Percentiles rank a stretch among this genome's conserved stretches.
These are phyloP conservation scores for Lycophotia porphyrea DNA, from an alignment of 2,888 invertebrate species.

Conservation along the genomic window DNA sequence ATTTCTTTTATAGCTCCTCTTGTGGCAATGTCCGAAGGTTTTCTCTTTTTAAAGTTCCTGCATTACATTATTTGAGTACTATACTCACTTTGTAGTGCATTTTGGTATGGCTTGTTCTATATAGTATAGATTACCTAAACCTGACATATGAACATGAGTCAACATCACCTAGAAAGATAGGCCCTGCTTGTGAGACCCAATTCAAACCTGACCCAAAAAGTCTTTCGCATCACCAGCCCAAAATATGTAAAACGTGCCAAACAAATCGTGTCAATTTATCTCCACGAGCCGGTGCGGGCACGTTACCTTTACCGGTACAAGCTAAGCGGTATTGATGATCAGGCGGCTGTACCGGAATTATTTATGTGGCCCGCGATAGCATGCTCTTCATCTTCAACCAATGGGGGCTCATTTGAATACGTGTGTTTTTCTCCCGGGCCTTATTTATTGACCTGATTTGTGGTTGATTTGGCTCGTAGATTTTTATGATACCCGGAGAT, in stretches of 20 bases:
- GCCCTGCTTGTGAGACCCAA: neutral
- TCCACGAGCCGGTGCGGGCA: neutral
- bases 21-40: neutral
- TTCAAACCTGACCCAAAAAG: neutral
- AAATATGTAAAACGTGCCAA: conserved; percentile 50
- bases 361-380: conserved; percentile 51
- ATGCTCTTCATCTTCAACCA: conserved; percentile 54
- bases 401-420: conserved; percentile 62
- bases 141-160: neutral
- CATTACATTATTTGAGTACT: neutral
- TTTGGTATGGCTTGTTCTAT: neutral
- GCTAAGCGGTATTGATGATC: conserved; percentile 57
- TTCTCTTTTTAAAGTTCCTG: neutral
- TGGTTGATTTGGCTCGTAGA: conserved; percentile 42
- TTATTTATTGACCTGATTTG: conserved; percentile 57
- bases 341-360: conserved; percentile 45
- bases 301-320: conserved; percentile 30
- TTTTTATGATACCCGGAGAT: conserved; percentile 47
- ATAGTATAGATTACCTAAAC: neutral
- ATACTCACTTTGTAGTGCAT: neutral
- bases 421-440: conserved; percentile 53
- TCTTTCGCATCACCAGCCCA: conserved; percentile 10
- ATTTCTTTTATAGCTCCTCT: neutral
- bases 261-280: conserved; percentile 56
- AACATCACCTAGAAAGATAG: neutral